Base-by-base conservation (phyloP, 2,113 vertebrate genomes). In the Tachycineta bicolor region DNA sequence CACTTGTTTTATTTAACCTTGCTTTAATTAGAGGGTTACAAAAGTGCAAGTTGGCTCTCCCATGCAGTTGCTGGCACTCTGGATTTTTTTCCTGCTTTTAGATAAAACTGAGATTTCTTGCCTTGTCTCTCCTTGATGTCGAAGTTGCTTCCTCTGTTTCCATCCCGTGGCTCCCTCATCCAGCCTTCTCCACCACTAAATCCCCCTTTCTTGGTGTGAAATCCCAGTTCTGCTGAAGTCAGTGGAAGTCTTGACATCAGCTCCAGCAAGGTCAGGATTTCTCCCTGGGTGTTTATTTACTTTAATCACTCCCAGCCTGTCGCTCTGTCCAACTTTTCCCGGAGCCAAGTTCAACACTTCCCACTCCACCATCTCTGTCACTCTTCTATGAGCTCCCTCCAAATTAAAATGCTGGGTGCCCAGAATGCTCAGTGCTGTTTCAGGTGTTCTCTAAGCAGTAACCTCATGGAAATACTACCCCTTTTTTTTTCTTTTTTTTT, bases 271-370 rank as follows among this genome's bases (percentile, higher is more conserved):
- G 90, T 91, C 90, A 90, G 75, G 59, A 23, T 77, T 96, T 86
- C 84, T 88, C 75, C 58, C 26, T 47, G 79, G 19, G 50, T 70
- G 90, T 94, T 96, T 93, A 39, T 92, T 97, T 95, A 62, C 75
- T 83, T 77, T 90, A 81, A 86, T 69, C 18, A 2, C 84, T 91
- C 44, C 4, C 53, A 88, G 93, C 47, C 47, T 67, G 47, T 67
- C 83, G 18, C 24, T 73, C 56, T 25, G 24, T 80, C 75, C 87
- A 86, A 0, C 64, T 37, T 59, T 44, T 52, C 55, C 52, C 5
- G 0, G 55, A 91, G 89, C 91, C 95, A 96, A 96, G 82, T 94
- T 91, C 93, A 93, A 91, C 91, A 93, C 71, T 78, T 93, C 37
- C 31, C 24, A 70, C 84, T 58, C 68, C 46, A 16, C 88, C 67